Percentiles rank a stretch among this genome's conserved stretches.
Conservation (phyloP, 2,888 invertebrate genomes). For the Ethmia dodecea region DNA sequence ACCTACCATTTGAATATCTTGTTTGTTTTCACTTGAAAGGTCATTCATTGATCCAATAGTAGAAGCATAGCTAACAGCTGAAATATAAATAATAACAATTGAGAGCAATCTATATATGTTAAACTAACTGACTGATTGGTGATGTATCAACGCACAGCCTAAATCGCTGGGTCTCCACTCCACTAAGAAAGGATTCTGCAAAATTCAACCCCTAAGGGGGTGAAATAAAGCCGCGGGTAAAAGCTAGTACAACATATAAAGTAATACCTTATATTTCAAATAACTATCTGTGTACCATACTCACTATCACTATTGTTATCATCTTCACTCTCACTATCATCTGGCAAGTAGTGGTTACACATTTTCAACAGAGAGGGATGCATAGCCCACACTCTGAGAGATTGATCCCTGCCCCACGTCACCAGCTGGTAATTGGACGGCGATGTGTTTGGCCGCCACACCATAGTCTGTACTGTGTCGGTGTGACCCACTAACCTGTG, state of each 20-base stretch:
- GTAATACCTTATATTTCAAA: not conserved
- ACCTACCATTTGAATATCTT: constrained; percentile 61
- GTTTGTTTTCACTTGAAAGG: constrained; percentile 47
- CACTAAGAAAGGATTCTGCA: too few species aligned
- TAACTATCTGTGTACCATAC: too few species aligned
- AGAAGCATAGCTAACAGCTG: constrained; percentile 64
- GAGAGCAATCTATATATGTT: too few species aligned
- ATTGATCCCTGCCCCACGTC: constrained; percentile 97
- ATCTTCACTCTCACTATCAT: constrained; percentile 77
- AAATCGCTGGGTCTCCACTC: too few species aligned
- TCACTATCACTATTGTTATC: constrained; percentile 70
- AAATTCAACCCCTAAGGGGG: too few species aligned
- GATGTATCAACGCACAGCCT: too few species aligned
- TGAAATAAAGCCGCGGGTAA: too few species aligned
- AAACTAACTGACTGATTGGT: too few species aligned
- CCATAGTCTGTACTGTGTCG: constrained; percentile 96
- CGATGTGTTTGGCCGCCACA: constrained; percentile 88
- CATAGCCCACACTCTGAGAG: constrained; percentile 92
- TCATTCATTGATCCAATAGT: constrained; percentile 61
- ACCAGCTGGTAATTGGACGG: constrained; percentile 88
- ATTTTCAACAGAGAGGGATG: constrained; percentile 90
- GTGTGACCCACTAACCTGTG: constrained; percentile 96
- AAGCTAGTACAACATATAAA: too few species aligned
- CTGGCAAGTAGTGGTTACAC: constrained; percentile 81
- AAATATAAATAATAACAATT: constrained; percentile 21